Base-by-base conservation (phyloP, 2,888 invertebrate species). In the Hyles lineata region DNA sequence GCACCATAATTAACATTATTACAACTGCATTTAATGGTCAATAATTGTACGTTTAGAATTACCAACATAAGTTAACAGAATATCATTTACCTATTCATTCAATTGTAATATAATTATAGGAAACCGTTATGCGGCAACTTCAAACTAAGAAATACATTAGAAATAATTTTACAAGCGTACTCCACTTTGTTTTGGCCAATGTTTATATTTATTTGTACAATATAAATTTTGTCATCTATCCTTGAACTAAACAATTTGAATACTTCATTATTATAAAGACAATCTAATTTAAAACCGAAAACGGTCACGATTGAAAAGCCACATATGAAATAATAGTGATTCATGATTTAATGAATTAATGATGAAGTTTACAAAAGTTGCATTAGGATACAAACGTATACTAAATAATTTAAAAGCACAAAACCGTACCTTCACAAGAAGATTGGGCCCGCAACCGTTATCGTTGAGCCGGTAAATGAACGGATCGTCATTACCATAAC, bases 401-500 rank as follows among this genome's bases (percentile, higher is more conserved):
- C 29, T 25, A 29, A 5, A 29, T 2, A 32, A 15, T 35, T 4
- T 17, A 6, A 50, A 6, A 43, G 23, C 21, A 50, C 1, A 17
- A 67, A 50, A 6, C 17, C 23, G 74, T 94, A 97, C 97, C 96
- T 97, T 97, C 63, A 96, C 93, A 70, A 97, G 94, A 63, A 97
- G 93, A 89, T 96, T 96, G n/a, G 97, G 97, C 80, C 97, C 97
- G 70, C 95, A 94, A 35, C 97, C 97, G 83, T 96, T 96, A 83
- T 97, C 97, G 88, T 97, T 97, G 76, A 97, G 93, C 77, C 97
- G 95, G 89, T 97, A 97, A 84, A 97, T 94, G 86, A 97, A 97
- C 59, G 97, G 97, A 74, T 96, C 96, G 81, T 96, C 96, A 86
- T 86, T 93, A 84, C 91, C 95, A 85, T 84, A 84, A 73, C 83